phyloP scores from a whole-genome alignment of 2,113 vertebrate species.

The Scopus umbretta region DNA sequence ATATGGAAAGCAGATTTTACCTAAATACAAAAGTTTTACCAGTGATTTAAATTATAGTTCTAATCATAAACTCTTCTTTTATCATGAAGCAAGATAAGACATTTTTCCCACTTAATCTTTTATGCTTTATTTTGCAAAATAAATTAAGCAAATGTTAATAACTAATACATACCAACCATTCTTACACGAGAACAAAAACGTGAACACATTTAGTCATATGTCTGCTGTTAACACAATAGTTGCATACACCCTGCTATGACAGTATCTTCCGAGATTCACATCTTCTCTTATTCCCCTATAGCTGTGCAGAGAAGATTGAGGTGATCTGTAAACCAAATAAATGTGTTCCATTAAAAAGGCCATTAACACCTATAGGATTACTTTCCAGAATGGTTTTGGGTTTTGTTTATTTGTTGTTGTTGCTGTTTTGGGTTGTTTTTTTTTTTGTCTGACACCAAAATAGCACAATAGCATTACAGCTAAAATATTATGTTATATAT shows the following conservation, averaged over 20 bases:
- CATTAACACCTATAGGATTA: neutral
- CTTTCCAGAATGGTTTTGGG: neutral
- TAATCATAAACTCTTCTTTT: neutral
- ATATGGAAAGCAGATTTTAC: neutral
- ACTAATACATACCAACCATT: neutral
- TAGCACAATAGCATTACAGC: neutral
- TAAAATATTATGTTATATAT: neutral
- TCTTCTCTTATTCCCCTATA: neutral
- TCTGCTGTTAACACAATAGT: neutral
- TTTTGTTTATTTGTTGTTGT: too few species aligned
- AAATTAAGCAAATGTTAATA: neutral
- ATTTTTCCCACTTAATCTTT: neutral
- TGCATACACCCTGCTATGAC: neutral
- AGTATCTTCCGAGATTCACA: neutral
- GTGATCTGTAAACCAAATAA: neutral
- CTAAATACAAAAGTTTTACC: neutral
- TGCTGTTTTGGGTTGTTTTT: neutral
- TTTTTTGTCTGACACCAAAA: neutral
- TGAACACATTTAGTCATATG: neutral
- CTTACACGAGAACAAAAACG: neutral
- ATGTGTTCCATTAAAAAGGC: neutral
- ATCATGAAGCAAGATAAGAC: neutral
- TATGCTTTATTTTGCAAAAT: neutral
- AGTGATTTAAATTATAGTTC: neutral
- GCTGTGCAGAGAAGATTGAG: neutral